phyloP scores from a whole-genome alignment of 2,888 invertebrate species.

The Idaea dimidiata region DNA sequence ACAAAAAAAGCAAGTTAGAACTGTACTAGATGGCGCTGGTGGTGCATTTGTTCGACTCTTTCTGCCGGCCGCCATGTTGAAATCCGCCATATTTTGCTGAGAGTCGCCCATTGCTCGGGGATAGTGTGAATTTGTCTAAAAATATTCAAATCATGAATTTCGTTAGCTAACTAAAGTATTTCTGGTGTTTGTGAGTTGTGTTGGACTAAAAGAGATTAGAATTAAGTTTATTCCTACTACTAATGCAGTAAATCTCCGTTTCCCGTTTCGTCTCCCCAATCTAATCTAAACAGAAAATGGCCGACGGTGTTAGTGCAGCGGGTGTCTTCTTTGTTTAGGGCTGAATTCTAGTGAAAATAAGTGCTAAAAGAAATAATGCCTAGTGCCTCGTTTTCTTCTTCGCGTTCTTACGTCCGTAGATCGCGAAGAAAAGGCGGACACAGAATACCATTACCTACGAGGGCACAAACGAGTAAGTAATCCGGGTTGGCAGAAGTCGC shows the following conservation, averaged over 20 bases:
- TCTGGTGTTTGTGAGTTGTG: constrained; percentile 68
- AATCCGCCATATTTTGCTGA: constrained; percentile 77
- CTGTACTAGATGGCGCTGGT: constrained; percentile 51
- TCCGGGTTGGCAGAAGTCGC: constrained; percentile 74
- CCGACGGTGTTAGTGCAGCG: constrained; percentile 87
- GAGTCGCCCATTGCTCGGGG: constrained; percentile 71
- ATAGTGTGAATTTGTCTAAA: constrained; percentile 63
- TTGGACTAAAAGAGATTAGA: constrained; percentile 47
- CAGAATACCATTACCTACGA: constrained; percentile 90
- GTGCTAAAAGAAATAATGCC: constrained; percentile 88
- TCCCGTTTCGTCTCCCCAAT: constrained; percentile 74
- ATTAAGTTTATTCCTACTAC: constrained; percentile 44
- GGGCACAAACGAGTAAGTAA: constrained; percentile 90
- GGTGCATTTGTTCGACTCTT: constrained; percentile 23
- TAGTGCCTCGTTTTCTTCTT: constrained; percentile 96
- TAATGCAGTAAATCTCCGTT: constrained; percentile 64
- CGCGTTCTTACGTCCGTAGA: constrained; percentile 94
- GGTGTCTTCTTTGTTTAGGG: constrained; percentile 91
- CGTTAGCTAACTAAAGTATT: constrained; percentile 62
- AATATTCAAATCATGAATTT: constrained; percentile 67
- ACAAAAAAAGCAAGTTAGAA: constrained; percentile 3
- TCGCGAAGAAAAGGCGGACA: constrained; percentile 95
- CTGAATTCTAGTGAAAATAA: constrained; percentile 79
- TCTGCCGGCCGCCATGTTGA: constrained; percentile 60
- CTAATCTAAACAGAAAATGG: constrained; percentile 89